Conservation (phyloP, 2,888 invertebrate genomes). For the Acrocyrtus sp. region DNA sequence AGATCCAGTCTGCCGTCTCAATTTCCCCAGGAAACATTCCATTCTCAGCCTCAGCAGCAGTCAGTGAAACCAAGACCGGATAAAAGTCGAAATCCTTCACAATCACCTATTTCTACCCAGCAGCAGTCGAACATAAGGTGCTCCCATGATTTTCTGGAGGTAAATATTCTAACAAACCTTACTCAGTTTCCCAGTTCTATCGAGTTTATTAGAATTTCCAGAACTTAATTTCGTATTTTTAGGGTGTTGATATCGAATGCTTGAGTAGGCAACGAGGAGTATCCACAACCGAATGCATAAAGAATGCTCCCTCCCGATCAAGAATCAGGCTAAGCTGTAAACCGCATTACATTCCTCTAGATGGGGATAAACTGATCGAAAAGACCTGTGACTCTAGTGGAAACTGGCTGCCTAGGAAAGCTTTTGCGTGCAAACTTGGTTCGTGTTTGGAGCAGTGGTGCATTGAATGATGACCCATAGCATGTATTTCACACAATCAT, state of each 20-base stretch:
- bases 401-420: constrained; percentile 34
- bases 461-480: too few relatives aligned
- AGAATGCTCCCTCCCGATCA: constrained; percentile 22
- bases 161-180: neutral
- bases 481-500: too few relatives aligned
- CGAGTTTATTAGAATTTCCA: neutral
- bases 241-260: constrained; percentile 43
- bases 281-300: constrained; percentile 32
- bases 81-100: neutral
- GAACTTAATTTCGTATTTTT: neutral
- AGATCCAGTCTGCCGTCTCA: neutral
- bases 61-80: neutral
- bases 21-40: neutral
- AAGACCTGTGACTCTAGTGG: constrained; percentile 38
- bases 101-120: neutral
- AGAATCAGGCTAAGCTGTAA: constrained; percentile 30
- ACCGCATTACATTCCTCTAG: constrained; percentile 16
- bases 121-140: constrained; percentile 5
- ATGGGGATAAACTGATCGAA: constrained; percentile 16
- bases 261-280: constrained; percentile 7
- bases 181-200: too few relatives aligned
- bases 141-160: constrained; percentile 18
- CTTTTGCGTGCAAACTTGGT: constrained; percentile 42
- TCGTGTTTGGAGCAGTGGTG: too few relatives aligned
- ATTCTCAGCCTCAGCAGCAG: neutral